Evolutionary conservation across 1,140 invertebrate species (phyloP), one percentile per base, ranked within the genome.

Genomic region (Trissolcus basalis): DNA sequence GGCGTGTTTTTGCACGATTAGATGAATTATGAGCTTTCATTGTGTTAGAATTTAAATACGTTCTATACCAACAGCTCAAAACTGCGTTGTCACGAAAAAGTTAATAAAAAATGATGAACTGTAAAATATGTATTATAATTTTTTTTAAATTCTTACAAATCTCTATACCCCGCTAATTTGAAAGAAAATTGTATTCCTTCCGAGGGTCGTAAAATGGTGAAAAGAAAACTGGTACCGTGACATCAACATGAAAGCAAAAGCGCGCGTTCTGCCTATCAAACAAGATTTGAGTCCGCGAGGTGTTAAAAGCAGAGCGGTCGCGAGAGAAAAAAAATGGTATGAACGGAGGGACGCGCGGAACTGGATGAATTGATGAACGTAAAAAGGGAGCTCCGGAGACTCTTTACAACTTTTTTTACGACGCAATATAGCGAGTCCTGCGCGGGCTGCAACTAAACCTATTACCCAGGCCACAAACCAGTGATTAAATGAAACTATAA

Each of bases 341-440:
- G 2, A 39, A n/a, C 36, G 33, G 10, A 35, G 33, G 10, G 10
- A 35, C 5, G 33, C 5, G 10, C 5, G 56, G 59, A 72, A 75
- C 51, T 61, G 59, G 64, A 71, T 59, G 71, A 75, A 78, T 75
- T 78, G 77, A 74, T 75, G 65, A 56, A 59, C 15, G 70, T 36
- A 49, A 49, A 71, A 69, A 74, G 53, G 55, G 58, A 59, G 48
- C 15, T 43, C 53, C n/a, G 15, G 49, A 27, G 19, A 77, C 53
- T 80, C 81, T 82, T 82, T 82, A 81, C 56, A 80, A 79, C 78
- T 81, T 77, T 80, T n/a, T 82, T 82, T 82, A 82, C 73, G 79
- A 76, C 56, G 79, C 75, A 81, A 82, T 82, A 82, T 82, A 81
- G 70, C 70, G 75, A 73, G 63, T 56, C 65, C 76, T 75, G 75